Evolutionary conservation across 1,140 invertebrate genomes (phyloP).

Genomic region (Ceratina calcarata): DNA sequence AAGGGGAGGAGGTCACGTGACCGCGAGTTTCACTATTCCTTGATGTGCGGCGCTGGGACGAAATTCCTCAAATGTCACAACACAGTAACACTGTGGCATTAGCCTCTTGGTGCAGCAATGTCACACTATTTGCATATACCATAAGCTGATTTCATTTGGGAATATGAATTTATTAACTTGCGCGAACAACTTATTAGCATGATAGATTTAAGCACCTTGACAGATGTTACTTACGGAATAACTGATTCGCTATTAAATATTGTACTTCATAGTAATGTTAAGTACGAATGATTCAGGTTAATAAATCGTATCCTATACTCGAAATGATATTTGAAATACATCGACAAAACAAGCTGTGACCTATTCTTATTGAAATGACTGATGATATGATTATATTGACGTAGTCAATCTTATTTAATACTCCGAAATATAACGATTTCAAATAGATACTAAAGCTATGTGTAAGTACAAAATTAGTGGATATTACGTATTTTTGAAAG

Average conservation of each 20-base stretch:
- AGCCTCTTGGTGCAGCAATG: too few species aligned
- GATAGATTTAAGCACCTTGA: constrained; percentile 7
- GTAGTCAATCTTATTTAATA: neutral
- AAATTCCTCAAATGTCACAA: too few species aligned
- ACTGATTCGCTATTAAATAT: neutral
- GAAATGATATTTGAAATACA: neutral
- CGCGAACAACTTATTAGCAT: neutral
- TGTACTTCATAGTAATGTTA: neutral
- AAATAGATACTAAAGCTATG: constrained; percentile 31
- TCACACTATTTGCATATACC: constrained; percentile 16
- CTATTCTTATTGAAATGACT: neutral
- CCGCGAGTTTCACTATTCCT: too few species aligned
- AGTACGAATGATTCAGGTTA: constrained; percentile 2
- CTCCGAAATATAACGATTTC: neutral
- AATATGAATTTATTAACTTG: constrained; percentile 21
- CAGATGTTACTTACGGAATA: constrained; percentile 13
- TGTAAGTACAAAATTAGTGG: constrained; percentile 24
- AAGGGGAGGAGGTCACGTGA: too few species aligned
- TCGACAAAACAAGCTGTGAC: neutral
- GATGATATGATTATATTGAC: neutral
- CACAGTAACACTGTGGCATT: too few species aligned
- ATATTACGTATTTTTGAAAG: neutral
- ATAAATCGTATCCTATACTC: neutral
- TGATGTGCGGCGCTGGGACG: too few species aligned
- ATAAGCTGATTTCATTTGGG: neutral